Evolutionary conservation across 2,888 invertebrate genomes (phyloP), one percentile per base, ranked within the genome.

Genomic region (Netelia fuscicornis): DNA sequence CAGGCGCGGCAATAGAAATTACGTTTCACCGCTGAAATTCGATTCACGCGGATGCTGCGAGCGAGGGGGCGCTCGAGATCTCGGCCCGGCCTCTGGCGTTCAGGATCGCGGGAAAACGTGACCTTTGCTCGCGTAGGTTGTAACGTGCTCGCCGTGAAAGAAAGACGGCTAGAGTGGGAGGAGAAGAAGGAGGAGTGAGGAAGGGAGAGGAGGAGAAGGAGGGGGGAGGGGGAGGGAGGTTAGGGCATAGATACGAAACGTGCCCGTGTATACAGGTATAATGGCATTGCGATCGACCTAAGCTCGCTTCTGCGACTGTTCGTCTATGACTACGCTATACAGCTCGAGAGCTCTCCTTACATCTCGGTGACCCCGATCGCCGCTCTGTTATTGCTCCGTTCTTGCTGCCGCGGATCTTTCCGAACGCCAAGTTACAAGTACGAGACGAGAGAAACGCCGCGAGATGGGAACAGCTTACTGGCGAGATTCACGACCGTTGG

Each of bases 1-100:
- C 85, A 82, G 85, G 85, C 85, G 85, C 84, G 82, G 85, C 82
- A 85, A 85, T 85, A 85, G 85, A 85, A 85, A 85, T 85, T 85
- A 85, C 85, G 82, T 85, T 85, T 85, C 85, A 85, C 82, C 85
- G 85, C 71, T 85, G 85, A 85, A 85, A 85, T 85, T 85, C 85
- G 85, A 85, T 85, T 85, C 85, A 82, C 82, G 81, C 85, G 81
- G 85, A 85, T 81, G 75, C 81, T 82, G 81, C 60, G 56, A 23
- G 68, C 10, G 25, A 23, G 68, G 6, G 25, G 13, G 44, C 44
- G 62, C n/a, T 20, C 42, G 62, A 11, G 48, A 17, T 8, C 23
- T 37, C 42, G 64, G 58, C n/a, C 42, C 60, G 68, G 17, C 20
- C 76, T 20, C 54, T 37, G 52, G 72, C 67, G 60, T 58, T 79